Conservation (phyloP, 2,888 invertebrate species). For the Neoitamus cyanurus region DNA sequence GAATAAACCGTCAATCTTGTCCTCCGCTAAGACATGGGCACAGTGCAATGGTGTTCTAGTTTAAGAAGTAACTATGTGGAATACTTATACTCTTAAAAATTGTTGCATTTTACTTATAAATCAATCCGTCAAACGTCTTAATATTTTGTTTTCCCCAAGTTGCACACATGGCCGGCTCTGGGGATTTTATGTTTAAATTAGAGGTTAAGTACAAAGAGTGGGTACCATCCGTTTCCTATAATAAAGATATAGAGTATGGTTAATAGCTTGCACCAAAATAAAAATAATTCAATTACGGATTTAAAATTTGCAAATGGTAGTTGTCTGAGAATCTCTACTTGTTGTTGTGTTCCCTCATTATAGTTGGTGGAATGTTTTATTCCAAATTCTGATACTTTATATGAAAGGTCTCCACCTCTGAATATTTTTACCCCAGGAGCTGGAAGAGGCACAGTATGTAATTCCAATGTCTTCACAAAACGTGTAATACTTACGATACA, state of each 20-base stretch:
- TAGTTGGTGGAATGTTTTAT: not conserved
- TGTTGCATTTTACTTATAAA: slow-evolving; percentile 71
- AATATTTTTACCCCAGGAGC: slow-evolving; percentile 54
- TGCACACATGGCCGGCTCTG: slow-evolving; percentile 78
- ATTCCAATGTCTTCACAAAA: slow-evolving; percentile 34
- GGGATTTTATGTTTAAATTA: slow-evolving; percentile 58
- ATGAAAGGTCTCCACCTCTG: slow-evolving; percentile 50
- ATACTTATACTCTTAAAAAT: not conserved
- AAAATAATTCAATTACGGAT: not conserved
- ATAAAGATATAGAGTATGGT: not conserved
- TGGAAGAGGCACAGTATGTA: slow-evolving; percentile 40
- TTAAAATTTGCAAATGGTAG: not conserved
- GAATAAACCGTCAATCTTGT: slow-evolving; percentile 77
- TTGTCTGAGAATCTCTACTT: not conserved
- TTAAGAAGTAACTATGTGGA: not conserved
- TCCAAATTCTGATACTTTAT: not conserved
- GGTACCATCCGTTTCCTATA: not conserved
- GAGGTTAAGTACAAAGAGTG: not conserved
- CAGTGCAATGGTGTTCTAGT: slow-evolving; percentile 81
- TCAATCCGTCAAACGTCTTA: slow-evolving; percentile 86
- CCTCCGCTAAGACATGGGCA: slow-evolving; percentile 78
- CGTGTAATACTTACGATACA: slow-evolving; percentile 68
- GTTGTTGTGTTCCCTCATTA: not conserved
- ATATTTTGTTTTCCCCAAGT: slow-evolving; percentile 85
- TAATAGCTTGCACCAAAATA: not conserved